Base-by-base conservation (phyloP, 2,888 invertebrate genomes). In the Caenorhabditis afra region DNA sequence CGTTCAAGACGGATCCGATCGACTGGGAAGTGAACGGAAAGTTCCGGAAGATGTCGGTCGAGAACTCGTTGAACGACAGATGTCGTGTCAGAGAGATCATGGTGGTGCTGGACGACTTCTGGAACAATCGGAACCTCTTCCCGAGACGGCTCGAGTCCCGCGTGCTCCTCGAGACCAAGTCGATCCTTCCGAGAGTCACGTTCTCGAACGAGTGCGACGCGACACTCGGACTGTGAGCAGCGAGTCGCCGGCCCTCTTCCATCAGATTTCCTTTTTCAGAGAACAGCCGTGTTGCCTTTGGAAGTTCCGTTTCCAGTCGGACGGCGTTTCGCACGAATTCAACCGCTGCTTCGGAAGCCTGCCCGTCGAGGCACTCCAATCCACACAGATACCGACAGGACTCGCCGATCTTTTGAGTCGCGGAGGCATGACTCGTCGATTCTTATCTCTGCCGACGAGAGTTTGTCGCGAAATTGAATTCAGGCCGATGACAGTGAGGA, bases 221-320 rank as follows among this genome's bases (percentile, higher is more conserved):
- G 44, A 10, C n/a, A 1, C 41, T 62, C 39, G 75, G 75, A 41
- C 18, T 57, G 75, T 75, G n/a, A 57, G 75, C 61, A n/a, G 7
- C 20, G 3, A 37, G 16, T 1, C 41, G 50, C 18, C n/a, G 4
- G 1, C 16, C 14, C 14, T 37, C n/a, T 18, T 14, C n/a, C n/a
- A 52, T 16, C 3, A 20, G 7, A 14, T 23, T 11, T 29, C 29
- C 29, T 29, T 7, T 65, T 66, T 22, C 49, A 75, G 75, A 1
- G 35, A 75, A 8, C 75, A 75, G 57, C 62, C 67, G 0, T 75
- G 75, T 35, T 75, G 75, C 18, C 62, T 75, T 1, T 75, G 61
- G 67, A 55, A 55, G 12, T 67, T 75, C 75, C 49, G 49, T 29
- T 39, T 62, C 50, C 47, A 52, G 12, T 12, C 14, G 1, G 49